Percentiles rank a stretch among this genome's conserved stretches.
Conservation (phyloP, 2,113 vertebrate species). For the Empidonax traillii region DNA sequence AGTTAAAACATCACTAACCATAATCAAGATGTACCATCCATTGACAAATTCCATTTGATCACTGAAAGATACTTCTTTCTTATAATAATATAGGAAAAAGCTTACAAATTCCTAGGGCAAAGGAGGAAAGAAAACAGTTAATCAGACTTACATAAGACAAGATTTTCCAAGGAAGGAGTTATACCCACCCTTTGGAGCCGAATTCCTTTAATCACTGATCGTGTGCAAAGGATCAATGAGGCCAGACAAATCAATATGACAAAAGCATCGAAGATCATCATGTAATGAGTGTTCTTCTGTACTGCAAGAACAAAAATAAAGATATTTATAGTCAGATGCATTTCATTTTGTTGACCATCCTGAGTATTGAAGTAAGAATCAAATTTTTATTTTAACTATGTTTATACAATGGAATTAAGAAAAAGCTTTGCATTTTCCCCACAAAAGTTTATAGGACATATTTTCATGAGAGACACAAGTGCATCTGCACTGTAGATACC, state of each 20-base stretch:
- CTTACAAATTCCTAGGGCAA: constrained; percentile 84
- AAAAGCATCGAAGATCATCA: constrained; percentile 85
- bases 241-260: constrained; percentile 85
- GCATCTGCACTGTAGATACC: not conserved
- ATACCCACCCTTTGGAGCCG: constrained; percentile 85
- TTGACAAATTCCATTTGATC: constrained; percentile 95
- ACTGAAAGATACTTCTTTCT: constrained; percentile 80
- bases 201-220: constrained; percentile 86
- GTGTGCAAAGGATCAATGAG: constrained; percentile 84
- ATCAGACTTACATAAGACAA: not conserved
- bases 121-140: not conserved
- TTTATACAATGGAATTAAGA: not conserved
- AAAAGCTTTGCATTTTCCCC: not conserved
- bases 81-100: constrained; percentile 80
- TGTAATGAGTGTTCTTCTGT: constrained; percentile 85
- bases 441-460: not conserved
- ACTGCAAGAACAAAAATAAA: constrained; percentile 68
- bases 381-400: not conserved
- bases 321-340: not conserved
- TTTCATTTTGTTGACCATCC: not conserved
- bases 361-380: not conserved
- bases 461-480: not conserved
- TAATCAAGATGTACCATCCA: constrained; percentile 92
- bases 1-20: constrained; percentile 86
- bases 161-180: not conserved